A percentile compares a stretch with the other conserved stretches of the same genome.
phyloP scores from a whole-genome alignment of 2,888 invertebrate genomes.

The Dexiosoma caninum region DNA sequence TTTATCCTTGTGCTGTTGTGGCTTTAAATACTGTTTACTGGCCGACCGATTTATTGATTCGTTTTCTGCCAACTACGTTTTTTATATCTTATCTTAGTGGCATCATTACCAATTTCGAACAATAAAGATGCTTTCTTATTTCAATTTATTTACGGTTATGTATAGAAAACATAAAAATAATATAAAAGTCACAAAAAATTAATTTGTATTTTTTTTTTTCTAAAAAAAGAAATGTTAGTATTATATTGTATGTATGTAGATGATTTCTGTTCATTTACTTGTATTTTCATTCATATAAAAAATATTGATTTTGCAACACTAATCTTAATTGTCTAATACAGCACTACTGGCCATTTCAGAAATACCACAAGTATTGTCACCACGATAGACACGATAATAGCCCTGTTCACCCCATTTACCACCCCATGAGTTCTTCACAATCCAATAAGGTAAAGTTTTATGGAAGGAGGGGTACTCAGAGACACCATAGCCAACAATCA shows the following conservation, averaged over 20 bases:
- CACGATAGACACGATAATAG: conserved; percentile 95
- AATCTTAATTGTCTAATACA: conserved; percentile 78
- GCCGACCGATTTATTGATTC: background rate
- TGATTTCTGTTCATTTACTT: background rate
- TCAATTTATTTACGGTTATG: conserved; percentile 9
- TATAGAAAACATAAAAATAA: conserved; percentile 21
- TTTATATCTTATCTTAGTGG: too few species aligned
- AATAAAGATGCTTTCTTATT: conserved; percentile 18
- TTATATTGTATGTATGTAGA: conserved; percentile 13
- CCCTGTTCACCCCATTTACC: conserved; percentile 94
- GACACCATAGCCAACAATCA: conserved; percentile 94
- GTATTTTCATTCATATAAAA: conserved; percentile 7
- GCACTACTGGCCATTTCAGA: conserved; percentile 94
- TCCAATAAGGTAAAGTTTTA: conserved; percentile 92
- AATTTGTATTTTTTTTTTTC: background rate
- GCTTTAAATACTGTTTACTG: background rate
- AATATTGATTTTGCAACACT: conserved; percentile 11
- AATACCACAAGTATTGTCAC: conserved; percentile 95
- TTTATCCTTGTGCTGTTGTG: conserved; percentile 22
- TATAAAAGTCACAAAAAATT: background rate
- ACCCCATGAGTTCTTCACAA: conserved; percentile 97
- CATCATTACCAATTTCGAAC: too few species aligned
- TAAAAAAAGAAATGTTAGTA: background rate
- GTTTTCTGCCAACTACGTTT: too few species aligned
- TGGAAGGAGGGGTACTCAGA: conserved; percentile 88